A percentile compares a stretch with the other conserved stretches of the same genome.
These are phyloP conservation scores for Allolobophora icterica DNA, from an alignment of 2,888 invertebrate genomes.

Conservation along the genomic window DNA sequence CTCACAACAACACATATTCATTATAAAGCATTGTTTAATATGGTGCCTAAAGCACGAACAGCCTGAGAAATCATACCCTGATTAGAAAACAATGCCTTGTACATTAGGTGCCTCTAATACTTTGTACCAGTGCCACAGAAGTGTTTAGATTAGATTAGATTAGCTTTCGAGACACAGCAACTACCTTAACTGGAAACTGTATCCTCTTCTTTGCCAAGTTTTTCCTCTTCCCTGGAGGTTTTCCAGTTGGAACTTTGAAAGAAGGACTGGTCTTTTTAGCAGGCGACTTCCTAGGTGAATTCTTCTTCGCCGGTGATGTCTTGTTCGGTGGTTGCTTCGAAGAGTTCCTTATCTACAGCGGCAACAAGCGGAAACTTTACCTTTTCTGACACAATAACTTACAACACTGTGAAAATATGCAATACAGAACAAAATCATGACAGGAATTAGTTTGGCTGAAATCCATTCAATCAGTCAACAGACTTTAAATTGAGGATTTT, in stretches of 20 bases:
- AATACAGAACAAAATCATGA: not conserved
- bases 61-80: too few relatives aligned
- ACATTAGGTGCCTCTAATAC: not conserved
- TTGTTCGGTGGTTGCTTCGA: not conserved
- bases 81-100: not conserved
- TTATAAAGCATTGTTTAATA: too few relatives aligned
- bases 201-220: not conserved
- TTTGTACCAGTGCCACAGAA: too few relatives aligned
- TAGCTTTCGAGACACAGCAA: not conserved
- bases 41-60: too few relatives aligned
- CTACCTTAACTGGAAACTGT: constrained; percentile 11
- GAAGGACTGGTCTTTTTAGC: not conserved
- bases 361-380: not conserved
- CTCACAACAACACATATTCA: too few relatives aligned
- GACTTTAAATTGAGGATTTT: too few relatives aligned
- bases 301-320: not conserved
- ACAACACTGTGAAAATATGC: not conserved
- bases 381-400: not conserved
- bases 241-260: constrained; percentile 23
- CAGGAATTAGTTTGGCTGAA: not conserved
- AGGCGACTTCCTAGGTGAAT: not conserved
- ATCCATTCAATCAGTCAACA: too few relatives aligned
- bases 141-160: not conserved
- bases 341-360: not conserved
- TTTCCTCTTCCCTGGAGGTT: constrained; percentile 24